Evolutionary conservation across 2,888 invertebrate species (phyloP), one percentile per base, ranked within the genome.

Genomic region (Eupithecia subumbrata): DNA sequence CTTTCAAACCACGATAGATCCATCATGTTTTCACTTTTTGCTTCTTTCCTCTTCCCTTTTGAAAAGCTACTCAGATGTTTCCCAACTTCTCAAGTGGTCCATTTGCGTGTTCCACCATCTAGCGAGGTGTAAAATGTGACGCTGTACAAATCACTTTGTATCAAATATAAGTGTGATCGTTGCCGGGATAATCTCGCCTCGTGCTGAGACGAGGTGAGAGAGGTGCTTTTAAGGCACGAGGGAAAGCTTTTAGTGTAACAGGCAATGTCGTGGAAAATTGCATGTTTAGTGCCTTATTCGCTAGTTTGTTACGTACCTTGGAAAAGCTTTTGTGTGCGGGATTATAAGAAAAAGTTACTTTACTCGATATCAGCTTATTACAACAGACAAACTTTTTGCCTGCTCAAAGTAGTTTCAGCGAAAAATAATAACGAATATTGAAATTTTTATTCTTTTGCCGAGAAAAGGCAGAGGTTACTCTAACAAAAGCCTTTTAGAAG

Each of bases 201-300:
- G 60, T 25, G 25, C 56, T 56, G 25, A 12, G 60, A 25, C 25
- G 60, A 25, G 60, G 12, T 56, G 56, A 22, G 5, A 60, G 4
- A 60, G 22, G 22, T 25, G 60, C 25, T 25, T 5, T 60, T 14
- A 60, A 60, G 60, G 22, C 60, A 60, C 14, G 60, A 60, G 60
- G 60, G 60, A 60, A 60, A 60, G 60, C 60, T 60, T 60, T 60
- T 60, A 60, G 60, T 60, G 22, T 60, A 60, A 60, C 22, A 60
- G 60, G 60, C 60, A 60, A 60, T 60, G 60, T 60, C 60, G 60
- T 14, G 60, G 25, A 5, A 60, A 25, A 60, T 60, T 60, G 25
- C 25, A 60, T 60, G 60, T 60, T 60, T 60, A 60, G 60, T 25
- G 60, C 25, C 14, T 25, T 60, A 25, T 60, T 25, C 22, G 60